A percentile compares a stretch with the other conserved stretches of the same genome.
phyloP scores from a whole-genome alignment of 2,797 vertebrate genomes.

The Siniperca undulata region DNA sequence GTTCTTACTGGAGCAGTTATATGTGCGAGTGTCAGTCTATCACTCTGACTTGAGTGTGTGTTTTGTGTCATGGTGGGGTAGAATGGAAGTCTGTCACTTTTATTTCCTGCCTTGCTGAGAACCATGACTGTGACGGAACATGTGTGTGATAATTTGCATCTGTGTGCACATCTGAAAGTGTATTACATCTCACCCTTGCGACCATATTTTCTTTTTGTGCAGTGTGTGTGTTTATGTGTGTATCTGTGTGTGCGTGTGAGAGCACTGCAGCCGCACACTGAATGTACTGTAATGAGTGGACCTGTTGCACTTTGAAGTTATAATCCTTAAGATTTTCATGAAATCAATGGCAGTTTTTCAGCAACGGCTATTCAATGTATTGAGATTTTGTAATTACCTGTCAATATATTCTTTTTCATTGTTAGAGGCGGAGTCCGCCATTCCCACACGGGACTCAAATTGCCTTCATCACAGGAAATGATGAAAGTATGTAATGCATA shows the following conservation, averaged over 20 bases:
- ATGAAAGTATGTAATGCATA: not conserved
- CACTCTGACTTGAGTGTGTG: conserved; percentile 28
- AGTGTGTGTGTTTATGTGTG: not conserved
- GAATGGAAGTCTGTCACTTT: conserved; percentile 53
- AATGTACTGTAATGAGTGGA: not conserved
- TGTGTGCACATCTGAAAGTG: not conserved
- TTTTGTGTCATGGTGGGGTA: conserved; percentile 17
- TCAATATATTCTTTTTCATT: not conserved
- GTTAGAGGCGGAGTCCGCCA: not conserved
- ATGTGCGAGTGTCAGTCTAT: conserved; percentile 41
- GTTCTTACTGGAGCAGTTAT: conserved; percentile 33
- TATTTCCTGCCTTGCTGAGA: conserved; percentile 33
- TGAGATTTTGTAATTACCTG: not conserved
- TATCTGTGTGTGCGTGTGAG: not conserved
- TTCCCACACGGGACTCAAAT: not conserved
- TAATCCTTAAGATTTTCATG: not conserved
- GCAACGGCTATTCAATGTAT: not conserved
- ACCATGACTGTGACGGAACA: conserved; percentile 3
- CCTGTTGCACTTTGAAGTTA: not conserved
- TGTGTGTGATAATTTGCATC: not conserved
- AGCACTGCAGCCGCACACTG: not conserved
- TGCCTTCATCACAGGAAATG: not conserved
- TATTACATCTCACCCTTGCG: not conserved
- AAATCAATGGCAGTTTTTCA: not conserved
- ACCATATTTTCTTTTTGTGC: not conserved